Conservation (phyloP, 2,113 vertebrate genomes). For the Sceloporus undulatus region DNA sequence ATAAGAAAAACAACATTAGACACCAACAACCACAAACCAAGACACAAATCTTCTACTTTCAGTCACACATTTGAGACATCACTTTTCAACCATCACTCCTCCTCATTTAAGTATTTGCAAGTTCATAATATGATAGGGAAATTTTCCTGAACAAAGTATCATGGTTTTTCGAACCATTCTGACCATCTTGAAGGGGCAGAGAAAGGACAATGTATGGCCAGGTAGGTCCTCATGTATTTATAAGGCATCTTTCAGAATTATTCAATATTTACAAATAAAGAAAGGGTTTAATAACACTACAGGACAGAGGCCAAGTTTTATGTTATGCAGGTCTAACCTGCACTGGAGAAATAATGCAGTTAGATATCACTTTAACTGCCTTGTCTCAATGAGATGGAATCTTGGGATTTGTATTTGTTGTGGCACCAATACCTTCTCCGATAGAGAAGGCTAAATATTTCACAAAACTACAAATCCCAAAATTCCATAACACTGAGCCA, state of each 20-base stretch:
- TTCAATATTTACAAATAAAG: background rate
- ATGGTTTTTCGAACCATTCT: background rate
- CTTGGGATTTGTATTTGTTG: no score
- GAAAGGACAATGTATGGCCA: background rate
- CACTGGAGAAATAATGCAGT: no score
- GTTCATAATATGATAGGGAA: background rate
- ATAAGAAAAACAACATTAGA: slow-evolving; percentile 16
- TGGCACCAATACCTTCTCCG: no score
- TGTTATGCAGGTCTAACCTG: background rate
- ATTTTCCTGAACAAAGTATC: background rate
- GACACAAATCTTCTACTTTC: background rate
- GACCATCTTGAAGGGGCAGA: background rate
- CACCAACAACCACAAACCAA: background rate
- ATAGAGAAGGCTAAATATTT: no score
- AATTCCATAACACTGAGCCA: no score
- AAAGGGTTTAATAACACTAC: background rate
- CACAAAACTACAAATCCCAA: no score
- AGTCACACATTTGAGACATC: background rate
- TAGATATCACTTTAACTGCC: no score
- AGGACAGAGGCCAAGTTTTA: background rate
- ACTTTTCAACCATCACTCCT: background rate
- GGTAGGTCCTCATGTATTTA: background rate
- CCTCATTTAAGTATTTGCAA: background rate
- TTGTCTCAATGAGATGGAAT: no score
- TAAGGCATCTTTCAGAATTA: background rate